Base-by-base conservation (phyloP, 1,140 invertebrate species). In the Planococcus citri region DNA sequence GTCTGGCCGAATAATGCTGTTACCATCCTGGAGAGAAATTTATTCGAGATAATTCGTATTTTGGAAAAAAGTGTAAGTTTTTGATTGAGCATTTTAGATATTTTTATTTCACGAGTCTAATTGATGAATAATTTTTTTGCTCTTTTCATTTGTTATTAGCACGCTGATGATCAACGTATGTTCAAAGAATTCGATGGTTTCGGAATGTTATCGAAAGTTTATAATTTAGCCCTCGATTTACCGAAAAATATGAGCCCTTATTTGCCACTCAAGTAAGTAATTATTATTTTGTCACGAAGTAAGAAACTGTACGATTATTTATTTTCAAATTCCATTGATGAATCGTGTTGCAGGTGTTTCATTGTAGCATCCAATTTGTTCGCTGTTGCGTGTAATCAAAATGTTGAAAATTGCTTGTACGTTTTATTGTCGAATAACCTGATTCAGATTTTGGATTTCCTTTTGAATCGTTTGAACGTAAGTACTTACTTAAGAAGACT, bases 341-440 rank as follows among this genome's bases (percentile, higher is more conserved):
- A n/a, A n/a, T n/a, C n/a, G n/a, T n/a, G 69, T 77, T 81, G 27
- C 74, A 88, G 87, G 73, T 86, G 83, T 68, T 78, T 88, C 17
- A 78, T 84, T 22, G 84, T 83, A 10, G 77, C 83, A 0, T 84
- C 84, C 73, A 83, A 83, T 73, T 80, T 86, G 8, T 86, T 84
- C 74, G 81, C 82, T 73, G 77, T 82, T 29, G 81, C 82, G 2
- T 82, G 86, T 71, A 80, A 78, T 71, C 79, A 78, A 37, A 78
- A 82, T 73, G 76, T 76, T 20, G 81, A 83, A 9, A 90, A 86
- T 73, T 84, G 83, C 72, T 82, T 86, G 70, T 84, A 83, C 73
- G 80, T 89, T 71, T 77, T 91, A 41, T 80, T 87, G 69, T 87
- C 86, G 71, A 90, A 90, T 76, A 85, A 86, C 75, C 82, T 89